Percentiles rank a stretch among this genome's conserved stretches.
phyloP scores from a whole-genome alignment of 2,113 vertebrate genomes.

The Corvus moneduloides region DNA sequence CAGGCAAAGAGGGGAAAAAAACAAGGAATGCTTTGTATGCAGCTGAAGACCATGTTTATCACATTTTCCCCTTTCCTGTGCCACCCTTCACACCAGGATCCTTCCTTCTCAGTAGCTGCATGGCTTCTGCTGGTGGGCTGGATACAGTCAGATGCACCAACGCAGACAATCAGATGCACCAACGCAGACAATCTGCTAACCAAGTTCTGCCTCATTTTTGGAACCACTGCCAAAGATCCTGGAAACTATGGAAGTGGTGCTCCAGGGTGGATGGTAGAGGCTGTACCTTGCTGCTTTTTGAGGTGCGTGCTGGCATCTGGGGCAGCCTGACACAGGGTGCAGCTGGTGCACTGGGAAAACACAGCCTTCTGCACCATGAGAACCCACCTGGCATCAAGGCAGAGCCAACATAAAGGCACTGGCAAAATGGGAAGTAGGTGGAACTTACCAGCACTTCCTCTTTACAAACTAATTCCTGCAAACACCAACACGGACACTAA shows the following conservation, averaged over 20 bases:
- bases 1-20: background rate
- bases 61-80: background rate
- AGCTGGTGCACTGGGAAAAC: background rate
- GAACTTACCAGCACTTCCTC: background rate
- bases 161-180: background rate
- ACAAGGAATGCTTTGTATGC: background rate
- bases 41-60: background rate
- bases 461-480: background rate
- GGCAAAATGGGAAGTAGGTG: background rate
- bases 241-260: background rate
- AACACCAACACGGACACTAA: too few relatives aligned
- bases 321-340: background rate
- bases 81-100: background rate
- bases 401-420: background rate
- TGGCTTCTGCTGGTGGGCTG: background rate
- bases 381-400: background rate
- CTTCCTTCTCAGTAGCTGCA: background rate
- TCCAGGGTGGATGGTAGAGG: background rate
- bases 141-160: background rate
- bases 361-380: background rate
- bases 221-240: background rate
- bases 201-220: background rate
- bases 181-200: background rate
- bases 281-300: background rate
- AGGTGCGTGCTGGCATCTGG: background rate